phyloP scores from a whole-genome alignment of 2,113 vertebrate genomes.

The Speoplatyrhinus poulsoni region DNA sequence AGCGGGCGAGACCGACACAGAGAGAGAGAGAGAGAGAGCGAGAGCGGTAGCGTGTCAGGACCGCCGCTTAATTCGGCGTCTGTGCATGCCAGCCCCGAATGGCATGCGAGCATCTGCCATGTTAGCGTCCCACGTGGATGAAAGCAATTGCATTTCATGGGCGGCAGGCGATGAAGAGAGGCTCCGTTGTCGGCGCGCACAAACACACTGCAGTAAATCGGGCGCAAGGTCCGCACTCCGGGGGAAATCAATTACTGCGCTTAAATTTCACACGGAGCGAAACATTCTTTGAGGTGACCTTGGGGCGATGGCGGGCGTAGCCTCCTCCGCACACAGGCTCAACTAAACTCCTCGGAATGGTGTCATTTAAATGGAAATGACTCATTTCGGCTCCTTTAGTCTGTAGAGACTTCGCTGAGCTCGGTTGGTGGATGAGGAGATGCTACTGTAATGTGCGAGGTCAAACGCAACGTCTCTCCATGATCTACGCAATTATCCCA shows the following conservation, averaged over 20 bases:
- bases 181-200: conserved; percentile 42
- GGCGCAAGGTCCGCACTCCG: conserved; percentile 41
- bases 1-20: background rate
- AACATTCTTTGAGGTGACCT: conserved; percentile 16
- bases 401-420: conserved; percentile 19
- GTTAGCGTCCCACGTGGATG: conserved; percentile 52
- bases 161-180: conserved; percentile 50
- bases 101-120: conserved; percentile 21
- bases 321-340: background rate
- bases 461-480: background rate
- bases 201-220: conserved; percentile 51
- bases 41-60: conserved; percentile 3
- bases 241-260: conserved; percentile 60
- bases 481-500: conserved; percentile 5
- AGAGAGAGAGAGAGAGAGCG: background rate
- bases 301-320: conserved; percentile 4
- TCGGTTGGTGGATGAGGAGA: background rate
- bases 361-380: conserved; percentile 30
- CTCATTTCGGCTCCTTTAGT: conserved; percentile 13
- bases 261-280: conserved; percentile 20
- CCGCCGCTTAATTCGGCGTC: conserved; percentile 34
- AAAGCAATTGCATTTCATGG: conserved; percentile 64
- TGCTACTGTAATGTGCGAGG: conserved; percentile 2
- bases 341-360: conserved; percentile 15
- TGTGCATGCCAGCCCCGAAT: conserved; percentile 26